phyloP scores from a whole-genome alignment of 2,888 invertebrate species.

The Abrostola tripartita region DNA sequence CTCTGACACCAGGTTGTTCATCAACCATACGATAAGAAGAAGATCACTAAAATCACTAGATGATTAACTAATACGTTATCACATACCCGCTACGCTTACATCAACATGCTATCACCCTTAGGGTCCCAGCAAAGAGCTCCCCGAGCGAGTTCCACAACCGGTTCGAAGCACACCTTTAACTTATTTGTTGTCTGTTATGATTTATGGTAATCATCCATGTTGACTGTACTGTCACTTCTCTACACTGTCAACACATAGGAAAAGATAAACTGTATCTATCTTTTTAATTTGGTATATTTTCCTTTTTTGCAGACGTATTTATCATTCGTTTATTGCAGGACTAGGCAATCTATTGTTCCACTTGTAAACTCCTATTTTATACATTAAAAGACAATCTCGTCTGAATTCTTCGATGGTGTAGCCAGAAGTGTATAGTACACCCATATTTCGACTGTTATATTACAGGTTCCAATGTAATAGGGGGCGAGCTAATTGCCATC shows the following conservation, averaged over 20 bases:
- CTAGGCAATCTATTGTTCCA: too few relatives aligned
- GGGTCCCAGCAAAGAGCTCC: constrained; percentile 66
- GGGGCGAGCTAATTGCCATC: too few relatives aligned
- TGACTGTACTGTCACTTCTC: constrained; percentile 24
- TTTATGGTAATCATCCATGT: constrained; percentile 63
- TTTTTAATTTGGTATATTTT: not conserved
- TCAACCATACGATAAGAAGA: too few relatives aligned
- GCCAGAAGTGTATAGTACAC: too few relatives aligned
- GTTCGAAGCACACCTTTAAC: constrained; percentile 60
- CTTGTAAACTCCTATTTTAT: too few relatives aligned
- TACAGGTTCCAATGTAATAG: too few relatives aligned
- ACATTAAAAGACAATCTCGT: too few relatives aligned
- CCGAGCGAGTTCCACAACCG: constrained; percentile 67
- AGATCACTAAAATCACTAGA: too few relatives aligned
- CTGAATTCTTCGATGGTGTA: too few relatives aligned
- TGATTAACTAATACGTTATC: not conserved
- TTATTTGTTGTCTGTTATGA: constrained; percentile 65
- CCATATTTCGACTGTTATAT: too few relatives aligned
- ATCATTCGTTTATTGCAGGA: too few relatives aligned
- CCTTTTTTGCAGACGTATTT: not conserved
- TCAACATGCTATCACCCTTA: constrained; percentile 38
- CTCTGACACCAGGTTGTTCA: too few relatives aligned
- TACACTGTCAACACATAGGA: constrained; percentile 7
- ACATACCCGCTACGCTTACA: constrained; percentile 28
- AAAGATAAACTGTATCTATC: not conserved